Base-by-base conservation (phyloP, 2,797 vertebrate genomes). In the Pseudochromis fuscus region DNA sequence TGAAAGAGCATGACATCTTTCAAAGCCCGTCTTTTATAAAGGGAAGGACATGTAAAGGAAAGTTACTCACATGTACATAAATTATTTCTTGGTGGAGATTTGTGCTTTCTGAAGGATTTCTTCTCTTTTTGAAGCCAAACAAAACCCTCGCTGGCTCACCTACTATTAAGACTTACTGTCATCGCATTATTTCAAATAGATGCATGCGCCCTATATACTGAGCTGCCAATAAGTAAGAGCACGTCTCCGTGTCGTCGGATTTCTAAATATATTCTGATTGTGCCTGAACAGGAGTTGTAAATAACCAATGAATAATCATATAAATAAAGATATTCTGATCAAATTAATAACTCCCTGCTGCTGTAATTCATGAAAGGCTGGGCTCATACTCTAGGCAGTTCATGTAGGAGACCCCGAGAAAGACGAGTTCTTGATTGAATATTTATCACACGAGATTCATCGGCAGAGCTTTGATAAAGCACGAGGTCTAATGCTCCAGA, bases 361-460 rank as follows among this genome's bases (percentile, higher is more conserved):
- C 59, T 79, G 50, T 44, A 48, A 76, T 62, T 84, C 51, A 72
- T 58, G 31, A 83, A 69, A 69, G 53, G 28, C 42, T 63, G 58
- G 27, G 27, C 49, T 72, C 45, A 31, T 12, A 66, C 28, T 69
- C 61, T 58, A 55, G 81, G 48, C 51, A 38, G 50, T 60, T 58
- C 72, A 77, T 61, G 68, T 44, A 45, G 44, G 55, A 76, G 45
- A 85, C 72, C 61, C 73, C 55, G 63, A 84, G 52, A 72, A 61
- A 82, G 59, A 67, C 68, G 60, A 46, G 52, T n/a, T 51, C 53
- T 58, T 75, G 48, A 85, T 87, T 74, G 79, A 91, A 91, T 87
- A 93, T 92, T 89, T 77, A 93, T 85, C 82, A 83, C 40, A 24
- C 21, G 2, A 71, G 79, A 82, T 82, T 88, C 48, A 77, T 88